Percentiles rank a stretch among this genome's conserved stretches.
Evolutionary conservation across 2,888 invertebrate species (phyloP).

Genomic region (Drosophila mimetica): DNA sequence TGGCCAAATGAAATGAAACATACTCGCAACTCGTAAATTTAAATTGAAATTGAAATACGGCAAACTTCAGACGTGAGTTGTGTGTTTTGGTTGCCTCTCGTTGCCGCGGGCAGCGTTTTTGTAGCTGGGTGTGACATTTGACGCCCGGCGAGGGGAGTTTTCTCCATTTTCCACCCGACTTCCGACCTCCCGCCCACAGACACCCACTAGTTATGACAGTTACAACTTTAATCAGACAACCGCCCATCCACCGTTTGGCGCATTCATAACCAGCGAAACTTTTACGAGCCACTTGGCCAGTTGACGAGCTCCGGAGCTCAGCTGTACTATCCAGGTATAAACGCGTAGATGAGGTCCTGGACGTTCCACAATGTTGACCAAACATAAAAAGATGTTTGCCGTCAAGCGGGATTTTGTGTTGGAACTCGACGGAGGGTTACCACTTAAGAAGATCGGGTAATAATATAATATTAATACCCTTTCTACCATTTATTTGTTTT

Average conservation of each 20-base stretch:
- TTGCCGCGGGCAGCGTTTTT: conserved; percentile 53
- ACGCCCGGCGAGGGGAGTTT: conserved; percentile 33
- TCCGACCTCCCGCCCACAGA: neutral
- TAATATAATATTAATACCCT: too few species aligned
- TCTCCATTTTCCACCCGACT: conserved; percentile 4
- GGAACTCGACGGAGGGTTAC: neutral
- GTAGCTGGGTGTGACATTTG: conserved; percentile 52
- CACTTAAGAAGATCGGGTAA: neutral
- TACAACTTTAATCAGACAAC: conserved; percentile 62
- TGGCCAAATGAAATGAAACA: conserved; percentile 68
- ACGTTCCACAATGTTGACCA: conserved; percentile 76
- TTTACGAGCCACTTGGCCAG: conserved; percentile 59
- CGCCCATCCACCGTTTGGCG: conserved; percentile 7
- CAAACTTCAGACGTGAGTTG: conserved; percentile 45
- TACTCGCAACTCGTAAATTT: conserved; percentile 50
- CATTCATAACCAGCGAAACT: conserved; percentile 36
- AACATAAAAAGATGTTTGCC: conserved; percentile 67
- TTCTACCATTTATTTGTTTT: too few species aligned
- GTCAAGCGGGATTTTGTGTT: conserved; percentile 19
- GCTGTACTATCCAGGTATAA: conserved; percentile 11
- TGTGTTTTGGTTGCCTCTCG: conserved; percentile 34
- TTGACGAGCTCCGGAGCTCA: conserved; percentile 41
- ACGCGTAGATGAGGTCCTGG: conserved; percentile 15
- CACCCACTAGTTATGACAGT: conserved; percentile 47
- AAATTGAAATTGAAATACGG: conserved; percentile 58